These are phyloP conservation scores for Drosophila flavopinicola DNA, from an alignment of 2,888 invertebrate genomes.

Conservation along the genomic window DNA sequence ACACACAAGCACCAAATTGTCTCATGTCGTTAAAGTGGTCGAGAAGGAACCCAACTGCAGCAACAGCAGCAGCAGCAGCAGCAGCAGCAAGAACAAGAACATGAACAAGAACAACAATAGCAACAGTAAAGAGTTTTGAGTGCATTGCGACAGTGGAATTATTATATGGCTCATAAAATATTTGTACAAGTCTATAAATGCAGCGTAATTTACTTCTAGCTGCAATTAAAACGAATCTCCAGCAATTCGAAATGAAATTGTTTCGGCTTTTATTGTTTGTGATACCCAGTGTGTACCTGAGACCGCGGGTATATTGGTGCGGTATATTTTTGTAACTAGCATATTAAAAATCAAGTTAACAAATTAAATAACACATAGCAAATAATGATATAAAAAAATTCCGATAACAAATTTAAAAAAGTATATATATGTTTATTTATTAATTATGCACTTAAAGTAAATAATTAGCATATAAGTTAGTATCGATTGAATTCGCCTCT, in stretches of 20 bases:
- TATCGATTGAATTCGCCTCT: too few species aligned
- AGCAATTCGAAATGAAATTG: conserved; percentile 55
- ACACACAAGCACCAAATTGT: conserved; percentile 40
- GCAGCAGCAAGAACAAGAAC: conserved; percentile 24
- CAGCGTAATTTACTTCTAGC: conserved; percentile 67
- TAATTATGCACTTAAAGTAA: too few species aligned
- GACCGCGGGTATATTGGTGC: conserved; percentile 7
- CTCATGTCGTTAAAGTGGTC: conserved; percentile 56
- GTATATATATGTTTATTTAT: too few species aligned
- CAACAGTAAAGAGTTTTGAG: conserved; percentile 22
- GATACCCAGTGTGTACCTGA: conserved; percentile 14
- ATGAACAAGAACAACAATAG: conserved; percentile 22
- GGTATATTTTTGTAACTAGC: too few species aligned
- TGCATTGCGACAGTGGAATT: conserved; percentile 47
- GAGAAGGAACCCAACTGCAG: conserved; percentile 44
- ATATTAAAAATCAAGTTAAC: too few species aligned
- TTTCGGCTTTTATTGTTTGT: conserved; percentile 16
- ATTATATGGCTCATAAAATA: conserved; percentile 77
- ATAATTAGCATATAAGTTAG: too few species aligned
- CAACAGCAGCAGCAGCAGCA: conserved; percentile 24
- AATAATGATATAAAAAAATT: too few species aligned
- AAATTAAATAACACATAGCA: too few species aligned
- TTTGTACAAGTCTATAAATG: conserved; percentile 77
- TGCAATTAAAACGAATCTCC: conserved; percentile 63
- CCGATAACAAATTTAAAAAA: too few species aligned